Evolutionary conservation across 2,888 invertebrate genomes (phyloP), one percentile per base, ranked within the genome.

Genomic region (Plebejus argus): DNA sequence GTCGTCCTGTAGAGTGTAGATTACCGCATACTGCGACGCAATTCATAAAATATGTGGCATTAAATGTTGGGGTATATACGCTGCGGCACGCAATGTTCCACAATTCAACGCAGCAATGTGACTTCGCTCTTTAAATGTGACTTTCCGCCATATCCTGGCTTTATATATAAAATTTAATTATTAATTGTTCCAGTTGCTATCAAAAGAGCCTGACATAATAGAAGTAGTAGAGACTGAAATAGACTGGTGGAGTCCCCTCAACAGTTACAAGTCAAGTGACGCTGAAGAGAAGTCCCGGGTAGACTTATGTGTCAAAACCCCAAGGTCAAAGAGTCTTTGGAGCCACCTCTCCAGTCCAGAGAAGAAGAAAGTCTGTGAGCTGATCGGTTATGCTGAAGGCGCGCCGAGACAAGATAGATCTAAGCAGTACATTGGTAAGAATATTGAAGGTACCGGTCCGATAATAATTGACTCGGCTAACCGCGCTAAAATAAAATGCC

Each of bases 331-430:
- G 80, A 95, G 93, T 0, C 84, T 95, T 58, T 95, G 95, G 94
- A 95, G 95, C 33, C 95, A 96, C 81, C 92, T 96, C 58, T 95
- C 95, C 0, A 95, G 95, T 79, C 95, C 96, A 33, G 96, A 96
- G 83, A 96, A 94, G 85, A 91, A 93, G 82, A 93, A 92, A 78
- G 92, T 96, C 28, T 95, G 95, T 82, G 95, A 95, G 82, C 94
- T 95, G n/a, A 95, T 96, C 45, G 96, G 96, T 0, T 96, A 95
- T 80, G 95, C 91, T 8, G 95, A 96, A 80, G 95, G 95, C 5
- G 95, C 92, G 70, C 91, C 95, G 0, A 84, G 83, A 45, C 86
- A 84, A 77, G 93, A 92, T 80, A 91, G 90, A 78, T 91, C 92
- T 0, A 95, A 95, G 78, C 95, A 95, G 83, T 95, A 95, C 82